A percentile compares a stretch with the other conserved stretches of the same genome.
Evolutionary conservation across 2,888 invertebrate species (phyloP).

Genomic region (Trypoxylon attenuatum): DNA sequence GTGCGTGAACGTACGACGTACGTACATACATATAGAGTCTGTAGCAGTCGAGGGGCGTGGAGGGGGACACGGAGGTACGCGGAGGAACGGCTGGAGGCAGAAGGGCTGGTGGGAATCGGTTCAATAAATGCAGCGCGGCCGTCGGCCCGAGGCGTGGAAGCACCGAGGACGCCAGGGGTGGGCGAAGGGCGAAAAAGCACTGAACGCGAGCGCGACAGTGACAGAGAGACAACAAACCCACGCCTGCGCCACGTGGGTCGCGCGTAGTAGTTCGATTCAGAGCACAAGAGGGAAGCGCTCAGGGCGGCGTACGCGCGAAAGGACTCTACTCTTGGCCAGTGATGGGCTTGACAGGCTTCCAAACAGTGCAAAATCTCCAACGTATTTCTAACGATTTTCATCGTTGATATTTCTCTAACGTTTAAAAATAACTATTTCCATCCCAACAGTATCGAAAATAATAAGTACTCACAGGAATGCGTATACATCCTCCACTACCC

Average conservation of each 20-base stretch:
- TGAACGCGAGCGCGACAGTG: slow-evolving; percentile 33
- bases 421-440: too few species aligned
- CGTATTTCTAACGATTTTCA: too few species aligned
- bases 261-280: slow-evolving; percentile 40
- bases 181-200: neutral
- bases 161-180: neutral
- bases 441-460: too few species aligned
- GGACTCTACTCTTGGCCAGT: too few species aligned
- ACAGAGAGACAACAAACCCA: slow-evolving; percentile 61
- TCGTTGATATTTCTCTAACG: too few species aligned
- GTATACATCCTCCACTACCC: too few species aligned
- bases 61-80: neutral
- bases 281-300: neutral
- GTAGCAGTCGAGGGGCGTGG: too few species aligned
- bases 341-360: too few species aligned
- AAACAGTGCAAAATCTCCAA: too few species aligned
- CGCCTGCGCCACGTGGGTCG: slow-evolving; percentile 63
- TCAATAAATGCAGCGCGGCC: slow-evolving; percentile 51
- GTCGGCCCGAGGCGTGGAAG: slow-evolving; percentile 37
- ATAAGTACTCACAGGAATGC: too few species aligned
- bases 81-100: neutral
- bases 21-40: too few species aligned
- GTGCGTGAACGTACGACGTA: neutral
- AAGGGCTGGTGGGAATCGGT: neutral
- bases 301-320: neutral